These are phyloP conservation scores for Cryptus armator DNA, from an alignment of 2,888 invertebrate species.

Conservation along the genomic window DNA sequence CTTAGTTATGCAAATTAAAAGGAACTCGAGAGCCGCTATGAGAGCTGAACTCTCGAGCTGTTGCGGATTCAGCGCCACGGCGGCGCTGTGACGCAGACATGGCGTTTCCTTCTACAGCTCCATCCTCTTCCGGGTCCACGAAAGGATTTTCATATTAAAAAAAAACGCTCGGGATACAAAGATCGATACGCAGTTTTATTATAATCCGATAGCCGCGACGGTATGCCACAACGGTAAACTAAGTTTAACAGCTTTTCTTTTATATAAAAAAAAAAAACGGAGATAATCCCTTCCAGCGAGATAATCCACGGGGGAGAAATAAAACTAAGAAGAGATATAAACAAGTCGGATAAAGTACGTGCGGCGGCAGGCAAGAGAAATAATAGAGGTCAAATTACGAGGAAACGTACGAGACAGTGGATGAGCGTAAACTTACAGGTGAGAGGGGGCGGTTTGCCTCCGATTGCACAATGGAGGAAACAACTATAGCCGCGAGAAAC, in stretches of 20 bases:
- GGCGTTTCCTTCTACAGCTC: neutral
- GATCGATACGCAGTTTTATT: neutral
- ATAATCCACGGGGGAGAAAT: neutral
- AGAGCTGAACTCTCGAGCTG: conserved; percentile 12
- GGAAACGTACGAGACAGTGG: conserved; percentile 21
- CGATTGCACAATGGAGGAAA: conserved; percentile 45
- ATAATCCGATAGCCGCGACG: neutral
- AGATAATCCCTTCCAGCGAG: neutral
- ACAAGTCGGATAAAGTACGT: conserved; percentile 21
- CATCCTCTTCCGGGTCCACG: conserved; percentile 13
- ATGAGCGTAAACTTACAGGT: conserved; percentile 41
- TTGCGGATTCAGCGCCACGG: conserved; percentile 22
- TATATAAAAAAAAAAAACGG: neutral
- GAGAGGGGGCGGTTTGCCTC: conserved; percentile 34
- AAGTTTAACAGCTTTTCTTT: neutral
- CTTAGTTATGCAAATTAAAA: conserved; percentile 54
- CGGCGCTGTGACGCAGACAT: neutral
- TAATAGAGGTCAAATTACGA: conserved; percentile 7
- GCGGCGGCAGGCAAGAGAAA: neutral
- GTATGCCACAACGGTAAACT: neutral
- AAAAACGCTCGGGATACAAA: neutral
- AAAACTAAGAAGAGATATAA: conserved; percentile 5
- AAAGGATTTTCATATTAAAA: conserved; percentile 18
- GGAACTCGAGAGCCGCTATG: conserved; percentile 7
- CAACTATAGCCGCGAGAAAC: conserved; percentile 37